Evolutionary conservation across 2,888 invertebrate species (phyloP), one percentile per base, ranked within the genome.

Genomic region (Oeneis ivallda): DNA sequence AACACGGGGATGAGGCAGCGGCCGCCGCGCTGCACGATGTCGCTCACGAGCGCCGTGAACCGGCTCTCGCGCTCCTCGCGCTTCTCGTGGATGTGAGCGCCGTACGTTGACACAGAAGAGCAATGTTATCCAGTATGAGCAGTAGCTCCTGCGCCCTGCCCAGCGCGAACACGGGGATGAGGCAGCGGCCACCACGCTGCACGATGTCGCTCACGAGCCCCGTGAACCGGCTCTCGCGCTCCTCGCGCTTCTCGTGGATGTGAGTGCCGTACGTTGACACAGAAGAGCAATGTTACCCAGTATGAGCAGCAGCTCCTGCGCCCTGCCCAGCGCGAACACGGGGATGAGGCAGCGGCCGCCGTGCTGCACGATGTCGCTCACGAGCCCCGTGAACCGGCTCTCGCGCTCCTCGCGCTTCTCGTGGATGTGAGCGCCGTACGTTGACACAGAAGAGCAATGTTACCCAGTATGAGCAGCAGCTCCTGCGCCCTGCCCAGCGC

Each of bases 271-370:
- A 34, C 6, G 32, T 34, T 49, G n/a, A n/a, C n/a, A n/a, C n/a
- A n/a, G n/a, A n/a, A n/a, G n/a, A n/a, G 11, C 11, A 4, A 2
- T 43, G n/a, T 43, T 75, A 95, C 95, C 95, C 65, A 97, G 86
- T 80, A 99, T 99, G 6, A 99, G 93, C 13, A 99, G 92, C 37
- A 99, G 90, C 83, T 99, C 99, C 88, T 99, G 99, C 0, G 99
- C 99, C 72, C 99, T 93, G 0, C 99, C 99, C 37, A 99, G 92
- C 6, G 99, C 99, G 92, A 99, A 99, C 58, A 99, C 99, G 0
- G 99, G 99, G 76, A 99, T 99, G 54, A 99, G 94, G 83, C 99
- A 99, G 62, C 99, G 94, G 0, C 99, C 99, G n/a, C 99, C 99
- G 74, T 99, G 94, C 76, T 94, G 94, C 2, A 99, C 99, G 74